Base-by-base conservation (phyloP, 53 echinoderm and acorn worm species). In the Holothuria scabra region DNA sequence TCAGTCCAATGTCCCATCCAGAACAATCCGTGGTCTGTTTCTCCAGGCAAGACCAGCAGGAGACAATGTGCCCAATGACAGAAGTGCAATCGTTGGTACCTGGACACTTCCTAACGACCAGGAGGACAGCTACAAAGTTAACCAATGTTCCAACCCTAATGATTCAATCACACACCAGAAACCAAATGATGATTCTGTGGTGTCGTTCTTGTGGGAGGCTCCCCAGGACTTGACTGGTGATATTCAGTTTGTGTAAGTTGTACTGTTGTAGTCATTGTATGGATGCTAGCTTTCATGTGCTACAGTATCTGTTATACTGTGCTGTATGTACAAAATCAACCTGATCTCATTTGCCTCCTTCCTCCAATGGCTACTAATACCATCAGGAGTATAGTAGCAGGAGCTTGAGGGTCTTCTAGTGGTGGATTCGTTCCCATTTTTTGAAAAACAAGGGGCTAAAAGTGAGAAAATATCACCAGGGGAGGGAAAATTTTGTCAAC, bases 191-290 rank as follows among this genome's bases (percentile, higher is more conserved):
- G 67, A 67, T 35, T 12, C 30, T 31, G 19, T 8, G 0, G 10
- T 67, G 31, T 9, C 34, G 11, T 67, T 67, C 16, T 35, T 67
- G 30, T 67, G 67, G 67, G 14, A 20, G 19, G 67, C 67, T 32
- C 67, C 67, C 30, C 30, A 31, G 20, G 67, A 67, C 67, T 18
- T 67, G 19, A 67, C 67, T 1, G 67, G 16, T 25, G 67, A 29
- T 67, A 35, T 67, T 32, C 67, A 67, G 30, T 67, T 67, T 35
- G 30, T 67, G 67, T 67, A 29, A 67, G 67, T 18, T 28, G 7
- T 20, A 25, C n/a, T n/a, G 62, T n/a, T n/a, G 59, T 58, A 19
- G 18, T n/a, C 59, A 58, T 19, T 19, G 18, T 58, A 19, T 58
- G 18, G 18, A 19, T 58, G 59, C 59, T 58, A 58, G n/a, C n/a